Conservation (phyloP, 2,113 vertebrate species). For the Syngnathoides biaculeatus region DNA sequence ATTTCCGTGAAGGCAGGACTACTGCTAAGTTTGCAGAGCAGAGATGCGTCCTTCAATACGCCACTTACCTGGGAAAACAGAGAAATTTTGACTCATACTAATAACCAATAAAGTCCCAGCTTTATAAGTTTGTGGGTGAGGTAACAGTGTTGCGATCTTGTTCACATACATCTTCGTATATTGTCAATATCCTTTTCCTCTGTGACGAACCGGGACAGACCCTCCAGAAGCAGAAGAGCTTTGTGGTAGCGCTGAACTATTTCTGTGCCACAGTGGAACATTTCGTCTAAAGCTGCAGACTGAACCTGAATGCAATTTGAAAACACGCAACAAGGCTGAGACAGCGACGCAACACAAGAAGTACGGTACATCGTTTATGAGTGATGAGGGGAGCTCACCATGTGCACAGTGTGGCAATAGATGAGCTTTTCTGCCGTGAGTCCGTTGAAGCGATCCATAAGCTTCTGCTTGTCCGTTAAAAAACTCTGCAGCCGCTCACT, state of each 20-base stretch:
- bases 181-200: conserved; percentile 82
- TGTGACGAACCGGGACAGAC: conserved; percentile 80
- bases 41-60: conserved; percentile 89
- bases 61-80: conserved; percentile 79
- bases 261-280: conserved; percentile 84
- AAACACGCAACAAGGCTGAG: conserved; percentile 8
- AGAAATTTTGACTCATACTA: not conserved
- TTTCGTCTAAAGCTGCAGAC: conserved; percentile 89
- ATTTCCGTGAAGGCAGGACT: conserved; percentile 6
- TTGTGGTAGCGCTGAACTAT: conserved; percentile 87
- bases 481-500: conserved; percentile 85
- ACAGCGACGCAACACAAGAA: not conserved
- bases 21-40: conserved; percentile 74
- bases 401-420: conserved; percentile 87
- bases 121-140: not conserved
- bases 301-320: conserved; percentile 75
- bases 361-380: not conserved
- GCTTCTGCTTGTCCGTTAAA: conserved; percentile 90
- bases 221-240: conserved; percentile 90
- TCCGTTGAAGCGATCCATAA: conserved; percentile 89
- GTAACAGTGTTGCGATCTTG: not conserved
- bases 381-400: conserved; percentile 70
- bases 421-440: conserved; percentile 91
- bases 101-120: not conserved
- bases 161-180: conserved; percentile 80